Base-by-base conservation (phyloP, 2,113 vertebrate genomes). In the Noturus placidus region DNA sequence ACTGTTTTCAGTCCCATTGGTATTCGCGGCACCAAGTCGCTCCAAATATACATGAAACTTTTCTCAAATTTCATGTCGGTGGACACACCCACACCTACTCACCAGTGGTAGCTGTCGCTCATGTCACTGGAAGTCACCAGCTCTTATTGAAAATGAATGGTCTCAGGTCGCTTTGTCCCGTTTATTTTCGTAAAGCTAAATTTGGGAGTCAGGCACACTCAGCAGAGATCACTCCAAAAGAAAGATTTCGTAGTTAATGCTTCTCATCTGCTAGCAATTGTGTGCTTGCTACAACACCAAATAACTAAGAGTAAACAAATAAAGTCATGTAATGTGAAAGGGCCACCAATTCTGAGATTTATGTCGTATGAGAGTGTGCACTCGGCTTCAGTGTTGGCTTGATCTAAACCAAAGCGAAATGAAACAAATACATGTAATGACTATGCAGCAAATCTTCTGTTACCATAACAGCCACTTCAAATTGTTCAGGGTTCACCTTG, bases 391-490 rank as follows among this genome's bases (percentile, higher is more conserved):
- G 74, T 46, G 20, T 50, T 42, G 17, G 22, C 20, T 46, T 74
- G 70, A 42, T 74, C 13, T 76, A 27, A 78, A 27, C 42, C 22
- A 78, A 78, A 52, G 13, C 2, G 14, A 8, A 52, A 54, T 3
- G 1, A 19, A 78, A 54, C 76, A 54, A 54, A 9, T 78, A 35
- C 15, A 54, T 50, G 74, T 50, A 46, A 14, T 38, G 33, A 20
- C 69, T 33, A 20, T 42, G 89, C 86, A 70, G 15, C 78, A 90
- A 52, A 33, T 27, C 2, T 3, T 86, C 70, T 42, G 13, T 88
- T 9, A 74, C 89, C 88, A 91, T 78, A 90, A 87, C 86, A 86
- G 65, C 72, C 72, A 57, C 85, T 81, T 87, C 79, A 61, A 77
- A 67, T 87, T 81, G 61, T 56, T 84, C 59, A 13, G 5, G 70